A percentile compares a stretch with the other conserved stretches of the same genome.
These are phyloP conservation scores for Cryptoblepharus egeriae DNA, from an alignment of 2,797 vertebrate genomes.

Conservation along the genomic window DNA sequence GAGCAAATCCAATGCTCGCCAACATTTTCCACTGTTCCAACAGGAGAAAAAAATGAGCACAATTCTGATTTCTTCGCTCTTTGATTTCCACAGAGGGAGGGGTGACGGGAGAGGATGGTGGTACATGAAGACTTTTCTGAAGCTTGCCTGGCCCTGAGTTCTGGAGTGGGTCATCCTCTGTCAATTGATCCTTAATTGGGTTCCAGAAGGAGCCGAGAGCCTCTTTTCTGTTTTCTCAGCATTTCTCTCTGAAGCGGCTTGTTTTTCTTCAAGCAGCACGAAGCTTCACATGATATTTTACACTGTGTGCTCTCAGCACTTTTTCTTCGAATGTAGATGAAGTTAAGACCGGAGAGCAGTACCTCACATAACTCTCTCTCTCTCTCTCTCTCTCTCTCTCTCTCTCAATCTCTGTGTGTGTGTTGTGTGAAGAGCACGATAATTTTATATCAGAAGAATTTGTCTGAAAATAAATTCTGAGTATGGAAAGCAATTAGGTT, in stretches of 20 bases:
- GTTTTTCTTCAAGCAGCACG: not conserved
- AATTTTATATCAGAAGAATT: not conserved
- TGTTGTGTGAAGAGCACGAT: not conserved
- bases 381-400: too few relatives aligned
- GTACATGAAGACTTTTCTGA: too few relatives aligned
- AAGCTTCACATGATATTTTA: not conserved
- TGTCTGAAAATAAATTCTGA: conserved; percentile 20
- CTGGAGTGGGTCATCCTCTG: not conserved
- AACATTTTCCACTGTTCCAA: too few relatives aligned
- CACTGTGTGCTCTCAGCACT: not conserved
- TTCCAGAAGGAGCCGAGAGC: not conserved
- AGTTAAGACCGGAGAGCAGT: not conserved
- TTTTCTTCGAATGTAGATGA: conserved; percentile 21
- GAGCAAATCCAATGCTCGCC: not conserved
- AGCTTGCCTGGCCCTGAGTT: not conserved
- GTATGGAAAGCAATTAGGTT: conserved; percentile 40
- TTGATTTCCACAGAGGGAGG: too few relatives aligned
- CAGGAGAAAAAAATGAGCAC: too few relatives aligned
- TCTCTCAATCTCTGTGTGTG: too few relatives aligned
- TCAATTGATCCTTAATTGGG: not conserved
- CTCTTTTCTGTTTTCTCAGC: accelerated
- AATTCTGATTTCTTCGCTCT: too few relatives aligned
- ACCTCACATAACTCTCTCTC: not conserved
- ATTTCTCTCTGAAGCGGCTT: not conserved
- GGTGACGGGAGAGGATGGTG: too few relatives aligned